phyloP scores from a whole-genome alignment of 2,888 invertebrate genomes.

The Rotaria magnacalcarata region DNA sequence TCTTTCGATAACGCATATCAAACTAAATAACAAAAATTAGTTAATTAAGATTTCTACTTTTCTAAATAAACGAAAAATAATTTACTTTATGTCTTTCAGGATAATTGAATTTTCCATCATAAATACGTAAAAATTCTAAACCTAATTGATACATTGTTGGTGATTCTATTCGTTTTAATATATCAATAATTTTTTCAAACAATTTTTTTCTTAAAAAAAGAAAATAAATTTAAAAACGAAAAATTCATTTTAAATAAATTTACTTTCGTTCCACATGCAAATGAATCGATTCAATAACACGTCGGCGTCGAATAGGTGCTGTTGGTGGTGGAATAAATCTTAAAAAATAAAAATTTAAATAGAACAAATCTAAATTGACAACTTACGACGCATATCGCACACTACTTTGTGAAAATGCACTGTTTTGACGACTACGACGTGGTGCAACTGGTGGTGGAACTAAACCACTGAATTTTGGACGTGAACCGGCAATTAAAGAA shows the following conservation, averaged over 20 bases:
- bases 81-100: not conserved
- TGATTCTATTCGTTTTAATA: not conserved
- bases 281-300: not conserved
- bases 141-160: not conserved
- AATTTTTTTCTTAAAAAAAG: not conserved
- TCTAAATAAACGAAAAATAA: not conserved
- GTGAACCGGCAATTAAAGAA: not conserved
- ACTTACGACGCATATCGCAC: slow-evolving; percentile 5
- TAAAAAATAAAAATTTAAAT: not conserved
- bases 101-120: slow-evolving; percentile 2
- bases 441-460: not conserved
- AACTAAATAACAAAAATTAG: not conserved
- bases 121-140: not conserved
- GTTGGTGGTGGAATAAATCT: not conserved
- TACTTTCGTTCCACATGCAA: not conserved
- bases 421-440: not conserved
- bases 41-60: not conserved
- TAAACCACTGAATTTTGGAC: not conserved
- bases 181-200: not conserved
- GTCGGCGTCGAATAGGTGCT: not conserved
- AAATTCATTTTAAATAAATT: not conserved
- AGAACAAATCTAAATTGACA: not conserved
- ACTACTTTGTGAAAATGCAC: slow-evolving; percentile 13
- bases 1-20: not conserved
- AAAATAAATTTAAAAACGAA: not conserved